A percentile compares a stretch with the other conserved stretches of the same genome.
These are phyloP conservation scores for Telmatherina bonti DNA, from an alignment of 2,797 vertebrate genomes.

Conservation along the genomic window DNA sequence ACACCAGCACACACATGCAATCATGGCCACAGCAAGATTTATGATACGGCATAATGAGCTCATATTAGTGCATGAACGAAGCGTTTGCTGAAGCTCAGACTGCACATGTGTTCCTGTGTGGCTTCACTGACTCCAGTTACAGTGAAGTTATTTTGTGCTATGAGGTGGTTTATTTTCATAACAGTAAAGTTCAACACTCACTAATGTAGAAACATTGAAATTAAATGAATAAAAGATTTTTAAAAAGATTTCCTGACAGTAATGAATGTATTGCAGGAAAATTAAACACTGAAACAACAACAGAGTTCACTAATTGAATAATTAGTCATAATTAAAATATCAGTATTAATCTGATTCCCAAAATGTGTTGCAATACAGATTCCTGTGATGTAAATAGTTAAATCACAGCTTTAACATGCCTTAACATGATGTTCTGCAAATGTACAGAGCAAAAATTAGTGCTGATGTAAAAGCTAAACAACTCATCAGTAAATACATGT, in stretches of 20 bases:
- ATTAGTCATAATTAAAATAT: slow-evolving; percentile 1
- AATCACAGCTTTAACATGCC: neutral
- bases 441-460: neutral
- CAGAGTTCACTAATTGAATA: slow-evolving; percentile 14
- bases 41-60: slow-evolving; percentile 67
- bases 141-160: slow-evolving; percentile 26
- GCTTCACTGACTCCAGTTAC: slow-evolving; percentile 51
- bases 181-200: slow-evolving; percentile 43
- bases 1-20: slow-evolving; percentile 65
- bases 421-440: neutral
- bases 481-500: neutral
- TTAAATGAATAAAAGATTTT: slow-evolving; percentile 16
- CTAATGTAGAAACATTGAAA: slow-evolving; percentile 19
- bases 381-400: neutral
- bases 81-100: slow-evolving; percentile 45
- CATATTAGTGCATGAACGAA: slow-evolving; percentile 60
- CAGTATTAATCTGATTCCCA: neutral
- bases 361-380: neutral
- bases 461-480: neutral
- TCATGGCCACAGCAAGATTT: slow-evolving; percentile 67
- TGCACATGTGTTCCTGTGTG: slow-evolving; percentile 71
- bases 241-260: slow-evolving; percentile 6
- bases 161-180: slow-evolving; percentile 63
- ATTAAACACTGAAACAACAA: neutral
- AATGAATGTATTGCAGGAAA: slow-evolving; percentile 17